Evolutionary conservation across 2,797 vertebrate genomes (phyloP).

Genomic region (Phylloscopus collybita): DNA sequence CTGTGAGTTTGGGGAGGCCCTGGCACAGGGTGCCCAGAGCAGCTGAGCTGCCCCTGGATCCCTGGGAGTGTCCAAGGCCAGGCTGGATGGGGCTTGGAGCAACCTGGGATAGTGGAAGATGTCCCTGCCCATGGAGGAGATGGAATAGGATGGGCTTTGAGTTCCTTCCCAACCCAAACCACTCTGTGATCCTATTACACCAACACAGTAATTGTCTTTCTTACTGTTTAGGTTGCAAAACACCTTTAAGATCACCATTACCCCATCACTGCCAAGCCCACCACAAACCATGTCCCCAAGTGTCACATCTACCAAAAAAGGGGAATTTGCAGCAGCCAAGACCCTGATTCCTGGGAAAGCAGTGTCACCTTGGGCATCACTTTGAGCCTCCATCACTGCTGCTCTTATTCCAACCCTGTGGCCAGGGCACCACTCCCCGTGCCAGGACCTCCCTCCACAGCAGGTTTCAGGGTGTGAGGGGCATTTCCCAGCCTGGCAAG

Average conservation of each 20-base stretch:
- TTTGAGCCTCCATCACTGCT: not conserved
- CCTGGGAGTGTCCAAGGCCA: not conserved
- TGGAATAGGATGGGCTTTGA: not conserved
- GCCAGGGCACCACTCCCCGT: not conserved
- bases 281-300: not conserved
- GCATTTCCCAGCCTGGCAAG: not conserved
- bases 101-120: accelerated
- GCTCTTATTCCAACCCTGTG: not conserved
- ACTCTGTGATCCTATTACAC: not conserved
- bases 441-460: not conserved
- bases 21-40: not conserved
- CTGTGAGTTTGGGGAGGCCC: accelerated
- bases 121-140: not conserved
- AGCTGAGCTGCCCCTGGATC: not conserved
- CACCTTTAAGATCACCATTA: not conserved
- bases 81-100: accelerated
- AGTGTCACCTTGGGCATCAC: accelerated
- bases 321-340: not conserved
- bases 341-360: not conserved
- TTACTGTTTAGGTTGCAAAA: not conserved
- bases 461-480: accelerated
- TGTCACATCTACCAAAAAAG: not conserved
- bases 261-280: not conserved
- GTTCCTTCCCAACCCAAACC: not conserved
- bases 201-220: accelerated